phyloP scores from a whole-genome alignment of 2,113 vertebrate genomes.

The Suricata suricatta region DNA sequence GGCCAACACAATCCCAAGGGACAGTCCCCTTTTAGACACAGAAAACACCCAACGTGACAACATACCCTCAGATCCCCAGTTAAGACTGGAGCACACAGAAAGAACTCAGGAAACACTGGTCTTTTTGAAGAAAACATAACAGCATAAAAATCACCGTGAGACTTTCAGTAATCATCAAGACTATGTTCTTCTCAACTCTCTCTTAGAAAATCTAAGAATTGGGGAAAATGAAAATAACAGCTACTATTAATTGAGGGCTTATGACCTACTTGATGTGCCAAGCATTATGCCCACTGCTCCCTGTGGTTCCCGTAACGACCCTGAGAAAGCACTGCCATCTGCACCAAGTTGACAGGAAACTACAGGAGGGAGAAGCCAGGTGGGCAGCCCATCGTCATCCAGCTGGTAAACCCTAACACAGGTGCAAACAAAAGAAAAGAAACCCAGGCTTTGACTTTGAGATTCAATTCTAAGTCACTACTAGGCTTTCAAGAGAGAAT shows the following conservation, averaged over 20 bases:
- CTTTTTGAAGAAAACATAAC: not conserved
- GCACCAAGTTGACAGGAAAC: not conserved
- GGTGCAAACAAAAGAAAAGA: not conserved
- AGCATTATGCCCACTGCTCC: not conserved
- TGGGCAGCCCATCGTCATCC: rapidly evolving
- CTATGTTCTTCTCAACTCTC: not conserved
- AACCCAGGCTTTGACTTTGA: not conserved
- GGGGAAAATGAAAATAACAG: not conserved
- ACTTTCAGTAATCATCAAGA: not conserved
- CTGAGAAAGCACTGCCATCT: rapidly evolving
- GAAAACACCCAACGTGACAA: rapidly evolving
- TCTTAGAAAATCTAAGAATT: not conserved
- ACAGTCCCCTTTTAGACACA: not conserved
- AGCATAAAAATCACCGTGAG: not conserved
- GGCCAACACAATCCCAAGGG: not conserved
- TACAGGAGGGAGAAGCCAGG: too few relatives aligned
- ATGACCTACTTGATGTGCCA: rapidly evolving
- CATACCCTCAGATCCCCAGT: not conserved
- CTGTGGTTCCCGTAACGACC: too few relatives aligned
- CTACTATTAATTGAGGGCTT: rapidly evolving
- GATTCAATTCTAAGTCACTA: rapidly evolving
- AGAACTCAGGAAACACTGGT: not conserved
- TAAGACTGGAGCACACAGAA: not conserved
- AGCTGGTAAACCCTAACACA: not conserved
- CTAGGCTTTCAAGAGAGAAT: not conserved